A percentile compares a stretch with the other conserved stretches of the same genome.
Conservation (phyloP, 2,797 vertebrate genomes). For the Smutsia temminckii region DNA sequence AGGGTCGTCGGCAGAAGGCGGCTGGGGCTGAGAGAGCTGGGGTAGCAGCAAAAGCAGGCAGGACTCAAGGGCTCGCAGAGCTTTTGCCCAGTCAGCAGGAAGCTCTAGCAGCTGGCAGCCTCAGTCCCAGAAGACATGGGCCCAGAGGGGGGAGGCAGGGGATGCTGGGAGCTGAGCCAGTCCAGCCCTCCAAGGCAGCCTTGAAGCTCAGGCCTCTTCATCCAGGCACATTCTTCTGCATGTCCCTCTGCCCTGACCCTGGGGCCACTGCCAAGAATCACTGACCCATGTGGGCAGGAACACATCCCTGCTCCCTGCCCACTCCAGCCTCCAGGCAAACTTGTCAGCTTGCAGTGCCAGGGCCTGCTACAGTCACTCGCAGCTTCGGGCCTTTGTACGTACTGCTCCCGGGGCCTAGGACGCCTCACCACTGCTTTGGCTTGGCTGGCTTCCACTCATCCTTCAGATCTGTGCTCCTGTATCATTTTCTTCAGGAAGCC, state of each 20-base stretch:
- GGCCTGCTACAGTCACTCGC: not conserved
- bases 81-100: constrained; percentile 79
- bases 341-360: constrained; percentile 8
- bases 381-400: not conserved
- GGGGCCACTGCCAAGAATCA: constrained; percentile 56
- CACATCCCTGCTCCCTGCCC: not conserved
- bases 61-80: constrained; percentile 52
- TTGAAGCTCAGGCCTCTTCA: not conserved
- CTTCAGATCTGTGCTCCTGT: not conserved
- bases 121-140: constrained; percentile 49
- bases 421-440: not conserved
- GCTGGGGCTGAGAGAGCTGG: not conserved
- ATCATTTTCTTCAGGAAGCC: not conserved
- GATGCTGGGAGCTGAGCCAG: constrained; percentile 42
- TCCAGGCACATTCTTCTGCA: constrained; percentile 8
- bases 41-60: constrained; percentile 19
- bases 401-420: not conserved
- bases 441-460: not conserved
- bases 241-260: constrained; percentile 55
- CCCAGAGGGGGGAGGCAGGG: not conserved
- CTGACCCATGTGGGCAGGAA: constrained; percentile 20
- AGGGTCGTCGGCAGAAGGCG: not conserved
- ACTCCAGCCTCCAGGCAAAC: constrained; percentile 48
- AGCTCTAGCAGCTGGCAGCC: constrained; percentile 58
- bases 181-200: constrained; percentile 3